A percentile compares a stretch with the other conserved stretches of the same genome.
phyloP scores from a whole-genome alignment of 2,888 invertebrate genomes.

The Gymnosoma rotundatum region DNA sequence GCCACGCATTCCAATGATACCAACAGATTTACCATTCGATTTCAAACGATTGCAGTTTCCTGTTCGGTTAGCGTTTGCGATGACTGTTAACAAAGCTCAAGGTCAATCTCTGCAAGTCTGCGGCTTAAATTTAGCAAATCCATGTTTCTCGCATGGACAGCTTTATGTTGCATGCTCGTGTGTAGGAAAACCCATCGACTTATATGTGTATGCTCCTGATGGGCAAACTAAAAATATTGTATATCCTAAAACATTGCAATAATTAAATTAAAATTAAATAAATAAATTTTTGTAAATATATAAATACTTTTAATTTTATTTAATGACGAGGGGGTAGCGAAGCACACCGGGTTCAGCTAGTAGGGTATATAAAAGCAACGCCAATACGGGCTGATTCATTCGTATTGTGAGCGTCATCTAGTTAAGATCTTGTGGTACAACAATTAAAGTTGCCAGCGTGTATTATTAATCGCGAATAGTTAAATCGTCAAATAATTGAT shows the following conservation, averaged over 20 bases:
- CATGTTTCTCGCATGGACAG: constrained; percentile 21
- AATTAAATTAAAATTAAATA: neutral
- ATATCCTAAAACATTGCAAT: neutral
- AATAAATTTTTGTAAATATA: too few relatives aligned
- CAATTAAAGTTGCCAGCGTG: too few relatives aligned
- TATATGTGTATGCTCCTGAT: constrained; percentile 1
- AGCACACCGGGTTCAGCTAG: neutral
- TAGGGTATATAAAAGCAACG: too few relatives aligned
- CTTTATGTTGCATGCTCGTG: constrained; percentile 18
- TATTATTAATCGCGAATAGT: too few relatives aligned
- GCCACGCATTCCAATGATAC: neutral
- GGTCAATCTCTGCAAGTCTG: too few relatives aligned
- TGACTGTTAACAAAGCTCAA: too few relatives aligned
- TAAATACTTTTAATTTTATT: too few relatives aligned
- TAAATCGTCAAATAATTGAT: too few relatives aligned
- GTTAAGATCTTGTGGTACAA: too few relatives aligned
- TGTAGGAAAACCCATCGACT: constrained; percentile 10
- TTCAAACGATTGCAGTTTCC: constrained; percentile 3
- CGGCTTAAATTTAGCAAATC: constrained; percentile 8
- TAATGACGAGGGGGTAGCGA: too few relatives aligned
- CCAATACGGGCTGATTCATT: too few relatives aligned
- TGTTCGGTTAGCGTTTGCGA: neutral
- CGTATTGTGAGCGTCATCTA: too few relatives aligned
- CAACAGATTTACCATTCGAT: neutral
- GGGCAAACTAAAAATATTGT: neutral